Evolutionary conservation across 2,797 vertebrate genomes (phyloP), one percentile per base, ranked within the genome.

Genomic region (Megalops cyprinoides): DNA sequence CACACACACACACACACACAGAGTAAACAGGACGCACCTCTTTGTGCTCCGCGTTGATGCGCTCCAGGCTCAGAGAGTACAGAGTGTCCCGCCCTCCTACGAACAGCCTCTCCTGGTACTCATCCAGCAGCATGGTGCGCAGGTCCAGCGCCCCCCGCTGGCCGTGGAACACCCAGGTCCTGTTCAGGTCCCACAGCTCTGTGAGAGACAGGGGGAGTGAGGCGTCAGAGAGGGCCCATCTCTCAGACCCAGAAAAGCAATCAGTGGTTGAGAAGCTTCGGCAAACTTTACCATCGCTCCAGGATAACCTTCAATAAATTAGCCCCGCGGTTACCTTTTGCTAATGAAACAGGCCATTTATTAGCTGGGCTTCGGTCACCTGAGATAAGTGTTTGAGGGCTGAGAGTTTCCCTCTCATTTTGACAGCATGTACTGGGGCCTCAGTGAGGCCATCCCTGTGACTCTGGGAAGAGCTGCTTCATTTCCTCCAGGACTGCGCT

Each of bases 151-250:
- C 91, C 76, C 94, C 94, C 84, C 94, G 95, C 0, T 93, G 93
- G 53, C 94, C 96, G 82, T 94, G 95, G 90, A 99, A 99, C 83
- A 97, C 89, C 89, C 95, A 96, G 0, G 96, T 99, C 89, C 98
- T 96, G 94, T 99, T 99, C 88, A 97, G 91, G 85, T 98, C 95
- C 95, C 94, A 96, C 82, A 99, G 96, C 88, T 98, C 98, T 99
- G 94, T 90, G 15, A 49, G 23, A 82, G 20, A 71, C 25, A 76
- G 39, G 39, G 42, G 75, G 74, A 74, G 1, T n/a, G 44, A 20
- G 20, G 20, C 31, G 58, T 65, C 62, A 65, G 14, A 31, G 31
- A 65, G 20, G 18, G 39, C 8, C 39, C 28, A n/a, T 42, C 51
- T 53, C 51, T 71, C 67, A 44, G 67, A 71, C 39, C 20, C 67